A percentile compares a stretch with the other conserved stretches of the same genome.
phyloP scores from a whole-genome alignment of 2,888 invertebrate species.

The Smittia sp. region DNA sequence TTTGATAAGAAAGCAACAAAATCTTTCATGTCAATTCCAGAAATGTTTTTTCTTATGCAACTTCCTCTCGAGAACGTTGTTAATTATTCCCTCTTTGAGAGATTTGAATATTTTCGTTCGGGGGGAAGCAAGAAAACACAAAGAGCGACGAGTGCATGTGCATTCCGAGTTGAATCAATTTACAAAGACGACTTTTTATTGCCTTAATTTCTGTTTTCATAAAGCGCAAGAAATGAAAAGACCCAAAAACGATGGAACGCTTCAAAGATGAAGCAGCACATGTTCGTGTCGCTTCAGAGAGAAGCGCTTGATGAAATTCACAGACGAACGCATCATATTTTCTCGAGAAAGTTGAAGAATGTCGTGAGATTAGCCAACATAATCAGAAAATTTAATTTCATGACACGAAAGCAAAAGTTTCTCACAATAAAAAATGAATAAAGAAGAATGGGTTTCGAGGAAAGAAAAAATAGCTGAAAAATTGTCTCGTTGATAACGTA shows the following conservation, averaged over 20 bases:
- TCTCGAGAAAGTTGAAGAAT: too few relatives aligned
- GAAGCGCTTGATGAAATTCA: too few relatives aligned
- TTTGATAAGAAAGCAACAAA: neutral
- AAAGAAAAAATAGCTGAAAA: too few relatives aligned
- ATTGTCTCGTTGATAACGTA: too few relatives aligned
- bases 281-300: neutral
- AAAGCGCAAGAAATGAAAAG: neutral
- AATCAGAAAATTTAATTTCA: too few relatives aligned
- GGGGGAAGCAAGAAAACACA: neutral
- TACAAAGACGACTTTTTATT: neutral
- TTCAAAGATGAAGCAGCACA: neutral
- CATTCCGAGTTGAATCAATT: neutral
- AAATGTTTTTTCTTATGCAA: neutral
- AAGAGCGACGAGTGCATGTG: slow-evolving; percentile 1
- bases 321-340: too few relatives aligned
- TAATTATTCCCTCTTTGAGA: neutral
- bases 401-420: too few relatives aligned
- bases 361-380: too few relatives aligned
- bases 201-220: neutral
- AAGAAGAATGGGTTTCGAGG: too few relatives aligned
- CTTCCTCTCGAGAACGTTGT: neutral
- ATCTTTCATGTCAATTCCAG: too few relatives aligned
- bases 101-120: neutral
- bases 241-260: neutral
- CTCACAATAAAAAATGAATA: too few relatives aligned